A percentile compares a stretch with the other conserved stretches of the same genome.
phyloP scores from a whole-genome alignment of 30 jellyfish, hydroid and myxozoan species.

The Turritopsis rubra region DNA sequence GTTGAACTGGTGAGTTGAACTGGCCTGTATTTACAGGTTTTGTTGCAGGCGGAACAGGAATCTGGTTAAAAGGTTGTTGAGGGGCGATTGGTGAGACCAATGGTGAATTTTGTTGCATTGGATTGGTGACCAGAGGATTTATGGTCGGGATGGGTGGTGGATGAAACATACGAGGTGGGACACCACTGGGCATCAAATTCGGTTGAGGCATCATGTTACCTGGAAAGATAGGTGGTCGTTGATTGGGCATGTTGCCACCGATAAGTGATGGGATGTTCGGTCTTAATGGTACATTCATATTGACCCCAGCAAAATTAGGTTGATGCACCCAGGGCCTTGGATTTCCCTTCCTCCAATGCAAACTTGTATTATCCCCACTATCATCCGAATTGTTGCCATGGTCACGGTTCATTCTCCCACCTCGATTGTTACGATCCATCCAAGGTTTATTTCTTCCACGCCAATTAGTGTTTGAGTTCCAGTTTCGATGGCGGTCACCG shows the following conservation, averaged over 20 bases:
- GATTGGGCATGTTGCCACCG: background rate
- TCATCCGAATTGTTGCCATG: constrained; percentile 6
- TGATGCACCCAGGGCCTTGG: background rate
- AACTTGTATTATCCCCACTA: background rate
- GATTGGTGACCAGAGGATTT: background rate
- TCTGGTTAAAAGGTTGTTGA: constrained; percentile 26
- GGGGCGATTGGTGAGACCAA: constrained; percentile 18
- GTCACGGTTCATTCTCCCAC: constrained; percentile 28
- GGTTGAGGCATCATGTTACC: constrained; percentile 8
- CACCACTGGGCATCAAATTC: background rate
- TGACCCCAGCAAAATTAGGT: background rate
- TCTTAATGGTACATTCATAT: background rate
- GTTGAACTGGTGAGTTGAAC: constrained; percentile 21
- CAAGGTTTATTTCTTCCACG: constrained; percentile 11
- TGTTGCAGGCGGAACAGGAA: constrained; percentile 13
- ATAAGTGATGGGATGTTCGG: background rate
- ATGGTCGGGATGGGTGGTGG: constrained; percentile 22
- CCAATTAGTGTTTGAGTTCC: constrained; percentile 11
- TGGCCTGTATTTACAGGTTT: background rate
- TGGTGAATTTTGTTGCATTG: constrained; percentile 20
- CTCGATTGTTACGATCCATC: constrained; percentile 23
- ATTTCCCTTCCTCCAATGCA: background rate
- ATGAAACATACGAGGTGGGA: constrained; percentile 7
- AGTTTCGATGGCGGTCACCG: constrained; percentile 19
- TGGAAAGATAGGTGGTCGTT: background rate